phyloP scores from a whole-genome alignment of 2,113 vertebrate genomes.

The Anser cygnoides region DNA sequence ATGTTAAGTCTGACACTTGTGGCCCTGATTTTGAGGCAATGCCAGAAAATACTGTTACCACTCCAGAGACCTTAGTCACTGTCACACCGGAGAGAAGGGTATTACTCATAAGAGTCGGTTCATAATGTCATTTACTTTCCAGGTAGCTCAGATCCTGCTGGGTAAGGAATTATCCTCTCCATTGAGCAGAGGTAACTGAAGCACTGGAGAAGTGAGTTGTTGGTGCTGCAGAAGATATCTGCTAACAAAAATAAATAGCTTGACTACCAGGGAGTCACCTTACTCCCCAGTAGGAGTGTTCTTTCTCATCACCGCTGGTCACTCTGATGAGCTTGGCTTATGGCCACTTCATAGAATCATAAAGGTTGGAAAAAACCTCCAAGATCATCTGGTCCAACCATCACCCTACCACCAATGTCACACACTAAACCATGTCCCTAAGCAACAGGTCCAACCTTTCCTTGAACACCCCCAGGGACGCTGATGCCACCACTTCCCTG shows the following conservation, averaged over 20 bases:
- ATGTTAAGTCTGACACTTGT: not conserved
- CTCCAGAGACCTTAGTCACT: not conserved
- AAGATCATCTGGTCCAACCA: too few relatives aligned
- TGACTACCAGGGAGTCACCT: not conserved
- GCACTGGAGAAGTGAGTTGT: not conserved
- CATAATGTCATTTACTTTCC: not conserved
- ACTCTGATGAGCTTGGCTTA: not conserved
- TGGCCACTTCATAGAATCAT: not conserved
- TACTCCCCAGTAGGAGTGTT: not conserved
- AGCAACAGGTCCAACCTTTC: too few relatives aligned
- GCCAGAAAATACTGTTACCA: not conserved
- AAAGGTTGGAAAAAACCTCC: too few relatives aligned
- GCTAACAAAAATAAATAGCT: not conserved
- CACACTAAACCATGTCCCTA: too few relatives aligned
- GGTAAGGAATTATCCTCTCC: not conserved
- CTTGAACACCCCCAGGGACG: too few relatives aligned
- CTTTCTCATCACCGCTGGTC: not conserved
- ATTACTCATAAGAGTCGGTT: not conserved
- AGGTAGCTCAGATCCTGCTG: not conserved
- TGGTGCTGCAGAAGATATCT: not conserved
- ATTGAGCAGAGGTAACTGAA: not conserved
- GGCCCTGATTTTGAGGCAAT: not conserved
- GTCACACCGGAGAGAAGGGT: not conserved
- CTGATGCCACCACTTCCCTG: too few relatives aligned
- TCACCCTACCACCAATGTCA: too few relatives aligned